Evolutionary conservation across 2,797 vertebrate species (phyloP), one percentile per base, ranked within the genome.

Genomic region (Knipowitschia caucasica): DNA sequence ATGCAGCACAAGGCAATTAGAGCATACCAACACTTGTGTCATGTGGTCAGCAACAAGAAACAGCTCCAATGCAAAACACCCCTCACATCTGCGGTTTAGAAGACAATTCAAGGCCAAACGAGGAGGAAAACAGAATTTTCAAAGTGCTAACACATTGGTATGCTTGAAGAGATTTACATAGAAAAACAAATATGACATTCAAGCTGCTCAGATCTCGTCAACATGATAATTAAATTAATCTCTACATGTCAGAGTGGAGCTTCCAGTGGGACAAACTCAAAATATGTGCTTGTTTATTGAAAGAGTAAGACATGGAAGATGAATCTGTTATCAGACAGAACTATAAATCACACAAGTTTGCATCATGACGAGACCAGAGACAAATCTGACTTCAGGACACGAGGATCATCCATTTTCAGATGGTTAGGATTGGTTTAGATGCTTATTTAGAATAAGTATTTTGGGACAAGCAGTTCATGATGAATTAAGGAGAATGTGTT

Each of bases 191-290:
- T 77, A 69, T 20, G 27, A 73, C 45, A 62, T 56, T 70, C 53
- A 51, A 64, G 71, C 71, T 69, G 76, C 64, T 68, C 46, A 38
- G 49, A 59, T 73, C 70, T 76, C 63, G 73, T 81, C 71, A 84
- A 70, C 64, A 80, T 73, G 50, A 76, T 75, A 77, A 83, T 82
- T 75, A 72, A 67, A 83, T 81, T 77, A 76, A 81, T 86, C 65
- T 68, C 44, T 52, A 35, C 55, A 30, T 62, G 69, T 77, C 65
- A 60, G 57, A 62, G 45, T 23, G 49, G 55, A 43, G 54, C 50
- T 68, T 75, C 71, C 71, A 76, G 69, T 62, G 72, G 67, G 72
- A 78, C 53, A 51, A 44, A 52, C 58, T 38, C 49, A 62, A 80
- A 74, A 72, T 68, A 64, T 67, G 60, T 49, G 59, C 55, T 65